Conservation (phyloP, 1,140 invertebrate genomes). For the Amphibalanus amphitrite region DNA sequence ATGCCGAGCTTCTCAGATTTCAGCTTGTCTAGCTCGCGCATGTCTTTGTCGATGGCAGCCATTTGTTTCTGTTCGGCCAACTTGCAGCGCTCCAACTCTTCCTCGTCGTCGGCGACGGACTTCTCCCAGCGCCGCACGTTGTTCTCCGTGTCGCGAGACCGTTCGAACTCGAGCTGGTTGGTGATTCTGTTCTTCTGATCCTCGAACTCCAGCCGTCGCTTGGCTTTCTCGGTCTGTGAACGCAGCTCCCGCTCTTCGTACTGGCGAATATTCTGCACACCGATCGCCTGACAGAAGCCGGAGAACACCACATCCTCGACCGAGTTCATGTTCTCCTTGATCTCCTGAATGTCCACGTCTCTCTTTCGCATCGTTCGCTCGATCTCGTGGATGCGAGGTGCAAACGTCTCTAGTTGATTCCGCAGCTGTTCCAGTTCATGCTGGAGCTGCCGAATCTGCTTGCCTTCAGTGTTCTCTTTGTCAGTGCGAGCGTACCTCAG, state of each 20-base stretch:
- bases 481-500: constrained; percentile 88
- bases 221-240: constrained; percentile 88
- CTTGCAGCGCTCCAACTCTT: constrained; percentile 70
- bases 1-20: constrained; percentile 57
- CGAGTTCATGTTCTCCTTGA: constrained; percentile 90
- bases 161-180: constrained; percentile 92
- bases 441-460: constrained; percentile 34
- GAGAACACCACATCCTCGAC: constrained; percentile 94
- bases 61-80: constrained; percentile 57
- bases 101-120: constrained; percentile 80
- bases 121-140: constrained; percentile 86
- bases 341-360: constrained; percentile 73
- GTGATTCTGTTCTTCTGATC: constrained; percentile 89
- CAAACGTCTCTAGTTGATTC: constrained; percentile 32
- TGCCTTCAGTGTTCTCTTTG: constrained; percentile 48
- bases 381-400: constrained; percentile 54
- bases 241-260: constrained; percentile 93
- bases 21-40: constrained; percentile 60
- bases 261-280: constrained; percentile 91
- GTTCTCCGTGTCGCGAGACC: constrained; percentile 76
- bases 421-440: constrained; percentile 47
- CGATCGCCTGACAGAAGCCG: constrained; percentile 82
- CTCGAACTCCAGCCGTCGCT: constrained; percentile 88
- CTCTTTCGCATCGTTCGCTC: constrained; percentile 56
- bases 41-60: constrained; percentile 58